phyloP scores from a whole-genome alignment of 2,888 invertebrate species.

The Dione juno region DNA sequence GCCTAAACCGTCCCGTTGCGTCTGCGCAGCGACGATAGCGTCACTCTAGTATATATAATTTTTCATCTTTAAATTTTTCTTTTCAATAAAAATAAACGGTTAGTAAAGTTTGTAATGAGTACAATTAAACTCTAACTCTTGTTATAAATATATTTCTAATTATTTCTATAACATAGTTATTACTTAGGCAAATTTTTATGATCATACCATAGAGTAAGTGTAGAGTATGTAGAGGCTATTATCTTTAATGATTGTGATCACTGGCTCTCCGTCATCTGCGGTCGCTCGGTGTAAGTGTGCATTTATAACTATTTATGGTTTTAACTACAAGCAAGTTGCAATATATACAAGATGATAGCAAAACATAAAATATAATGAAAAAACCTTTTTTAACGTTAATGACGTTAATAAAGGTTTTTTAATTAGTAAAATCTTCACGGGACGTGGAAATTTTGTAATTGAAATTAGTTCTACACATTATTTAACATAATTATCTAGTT shows the following conservation, averaged over 20 bases:
- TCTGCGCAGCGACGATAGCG: too few species aligned
- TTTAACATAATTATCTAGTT: too few species aligned
- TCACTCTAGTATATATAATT: too few species aligned
- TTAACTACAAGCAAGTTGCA: not conserved
- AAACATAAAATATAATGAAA: not conserved
- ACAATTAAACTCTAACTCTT: not conserved
- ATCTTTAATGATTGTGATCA: not conserved
- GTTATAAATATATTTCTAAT: not conserved
- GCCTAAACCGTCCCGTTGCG: too few species aligned
- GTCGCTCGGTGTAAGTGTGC: not conserved
- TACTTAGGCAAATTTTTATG: not conserved
- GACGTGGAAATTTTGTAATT: too few species aligned
- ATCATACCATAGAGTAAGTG: not conserved
- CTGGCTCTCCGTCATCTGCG: slow-evolving; percentile 3
- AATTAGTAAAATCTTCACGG: too few species aligned
- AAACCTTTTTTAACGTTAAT: too few species aligned
- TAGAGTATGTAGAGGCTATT: not conserved
- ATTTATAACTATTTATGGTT: slow-evolving; percentile 9
- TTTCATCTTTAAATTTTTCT: too few species aligned
- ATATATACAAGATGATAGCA: not conserved
- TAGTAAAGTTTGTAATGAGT: not conserved
- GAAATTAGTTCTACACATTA: too few species aligned
- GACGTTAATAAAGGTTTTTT: too few species aligned
- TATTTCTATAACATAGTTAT: not conserved
- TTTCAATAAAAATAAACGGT: too few species aligned